Evolutionary conservation across 53 echinoderm and acorn worm genomes (phyloP).

Genomic region (Henricia sp.): DNA sequence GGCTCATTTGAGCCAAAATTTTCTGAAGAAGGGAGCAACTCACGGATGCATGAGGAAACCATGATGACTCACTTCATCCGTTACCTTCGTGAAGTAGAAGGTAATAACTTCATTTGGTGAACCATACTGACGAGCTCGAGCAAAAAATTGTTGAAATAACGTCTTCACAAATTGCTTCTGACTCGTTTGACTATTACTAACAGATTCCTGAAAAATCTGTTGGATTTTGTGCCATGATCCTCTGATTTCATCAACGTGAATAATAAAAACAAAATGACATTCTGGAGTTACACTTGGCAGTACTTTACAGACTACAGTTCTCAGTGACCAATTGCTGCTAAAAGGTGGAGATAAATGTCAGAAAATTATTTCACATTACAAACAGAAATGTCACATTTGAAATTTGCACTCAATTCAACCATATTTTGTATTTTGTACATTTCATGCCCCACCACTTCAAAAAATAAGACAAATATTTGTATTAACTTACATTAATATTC

Average conservation of each 20-base stretch:
- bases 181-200: not conserved
- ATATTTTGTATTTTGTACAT: no score
- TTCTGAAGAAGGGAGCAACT: not conserved
- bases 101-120: not conserved
- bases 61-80: slow-evolving; percentile 11
- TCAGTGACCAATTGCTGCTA: no score
- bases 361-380: not conserved
- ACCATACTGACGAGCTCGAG: not conserved
- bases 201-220: not conserved
- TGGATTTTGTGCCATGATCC: no score
- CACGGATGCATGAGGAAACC: not conserved
- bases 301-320: no score
- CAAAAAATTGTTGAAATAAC: not conserved
- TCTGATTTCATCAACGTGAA: no score
- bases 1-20: slow-evolving; percentile 11
- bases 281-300: no score
- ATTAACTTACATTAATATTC: not conserved
- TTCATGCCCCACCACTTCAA: not conserved
- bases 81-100: slow-evolving; percentile 18
- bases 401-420: no score
- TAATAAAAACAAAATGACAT: no score
- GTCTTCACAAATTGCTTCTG: not conserved
- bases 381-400: not conserved
- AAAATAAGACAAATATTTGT: not conserved
- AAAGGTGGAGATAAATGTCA: no score